Evolutionary conservation across 1,140 invertebrate genomes (phyloP).

Genomic region (Mylabris phalerata): DNA sequence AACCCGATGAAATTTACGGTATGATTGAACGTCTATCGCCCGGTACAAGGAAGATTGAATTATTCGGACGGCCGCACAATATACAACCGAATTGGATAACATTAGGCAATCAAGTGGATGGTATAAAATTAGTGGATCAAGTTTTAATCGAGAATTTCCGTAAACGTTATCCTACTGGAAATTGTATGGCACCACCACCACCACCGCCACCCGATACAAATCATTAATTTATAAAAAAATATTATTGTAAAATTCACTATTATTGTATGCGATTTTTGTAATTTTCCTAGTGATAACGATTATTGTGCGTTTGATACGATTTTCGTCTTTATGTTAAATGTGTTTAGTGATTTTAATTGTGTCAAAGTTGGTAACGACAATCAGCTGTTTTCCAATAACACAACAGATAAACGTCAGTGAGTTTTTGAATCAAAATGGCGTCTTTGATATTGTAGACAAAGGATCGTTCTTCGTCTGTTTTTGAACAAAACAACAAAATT

Average conservation of each 20-base stretch:
- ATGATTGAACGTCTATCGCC: conserved; percentile 81
- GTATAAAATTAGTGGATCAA: conserved; percentile 88
- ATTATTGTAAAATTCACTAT: background rate
- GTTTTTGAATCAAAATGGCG: conserved; percentile 13
- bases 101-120: conserved; percentile 90
- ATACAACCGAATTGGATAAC: conserved; percentile 99
- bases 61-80: conserved; percentile 96
- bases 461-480: conserved; percentile 2
- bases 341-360: conserved; percentile 8
- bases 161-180: conserved; percentile 89
- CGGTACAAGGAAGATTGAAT: conserved; percentile 93
- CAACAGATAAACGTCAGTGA: background rate
- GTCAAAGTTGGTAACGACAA: conserved; percentile 1
- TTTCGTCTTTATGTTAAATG: conserved; percentile 2
- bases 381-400: conserved; percentile 10
- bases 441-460: conserved; percentile 12
- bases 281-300: too few species aligned
- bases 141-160: conserved; percentile 84
- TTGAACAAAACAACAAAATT: too few species aligned
- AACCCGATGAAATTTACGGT: conserved; percentile 97
- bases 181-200: conserved; percentile 63
- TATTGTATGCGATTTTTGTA: too few species aligned
- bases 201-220: conserved; percentile 40
- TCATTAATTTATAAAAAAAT: conserved; percentile 23
- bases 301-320: background rate